These are phyloP conservation scores for Lota lota DNA, from an alignment of 2,113 vertebrate species.

Conservation along the genomic window DNA sequence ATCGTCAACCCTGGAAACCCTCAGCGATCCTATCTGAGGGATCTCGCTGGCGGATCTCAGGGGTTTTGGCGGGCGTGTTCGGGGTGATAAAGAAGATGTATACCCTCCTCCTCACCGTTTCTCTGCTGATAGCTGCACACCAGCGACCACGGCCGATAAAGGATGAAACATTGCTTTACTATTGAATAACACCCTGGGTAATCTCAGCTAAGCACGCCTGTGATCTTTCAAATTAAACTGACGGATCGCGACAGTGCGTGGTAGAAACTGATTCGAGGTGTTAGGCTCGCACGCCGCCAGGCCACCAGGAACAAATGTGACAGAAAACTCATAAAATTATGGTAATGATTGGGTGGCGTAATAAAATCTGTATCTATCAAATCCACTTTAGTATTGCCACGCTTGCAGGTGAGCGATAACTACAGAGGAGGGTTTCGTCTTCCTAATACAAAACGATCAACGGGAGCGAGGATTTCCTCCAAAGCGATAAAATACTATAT, in stretches of 20 bases:
- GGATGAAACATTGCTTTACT: slow-evolving; percentile 57
- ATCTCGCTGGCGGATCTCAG: slow-evolving; percentile 3
- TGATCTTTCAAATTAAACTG: slow-evolving; percentile 73
- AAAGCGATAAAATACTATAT: slow-evolving; percentile 29
- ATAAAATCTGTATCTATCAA: slow-evolving; percentile 73
- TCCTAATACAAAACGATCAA: neutral
- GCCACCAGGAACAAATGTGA: slow-evolving; percentile 54
- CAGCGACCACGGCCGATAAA: slow-evolving; percentile 46
- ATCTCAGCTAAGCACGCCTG: slow-evolving; percentile 58
- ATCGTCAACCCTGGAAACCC: neutral
- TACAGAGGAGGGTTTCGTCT: neutral
- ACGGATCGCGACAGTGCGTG: slow-evolving; percentile 61
- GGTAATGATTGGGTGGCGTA: slow-evolving; percentile 64
- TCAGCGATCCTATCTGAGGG: neutral
- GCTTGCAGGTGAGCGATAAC: neutral
- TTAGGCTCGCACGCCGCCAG: slow-evolving; percentile 41
- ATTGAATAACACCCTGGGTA: slow-evolving; percentile 65
- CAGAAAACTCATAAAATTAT: slow-evolving; percentile 63
- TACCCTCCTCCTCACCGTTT: slow-evolving; percentile 11
- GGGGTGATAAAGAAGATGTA: slow-evolving; percentile 28
- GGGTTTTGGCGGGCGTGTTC: neutral
- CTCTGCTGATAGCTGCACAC: slow-evolving; percentile 11
- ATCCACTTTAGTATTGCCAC: slow-evolving; percentile 39
- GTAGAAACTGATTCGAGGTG: slow-evolving; percentile 61
- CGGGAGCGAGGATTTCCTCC: slow-evolving; percentile 15